These are phyloP conservation scores for Montifringilla adamsi DNA, from an alignment of 2,113 vertebrate species.

Conservation along the genomic window DNA sequence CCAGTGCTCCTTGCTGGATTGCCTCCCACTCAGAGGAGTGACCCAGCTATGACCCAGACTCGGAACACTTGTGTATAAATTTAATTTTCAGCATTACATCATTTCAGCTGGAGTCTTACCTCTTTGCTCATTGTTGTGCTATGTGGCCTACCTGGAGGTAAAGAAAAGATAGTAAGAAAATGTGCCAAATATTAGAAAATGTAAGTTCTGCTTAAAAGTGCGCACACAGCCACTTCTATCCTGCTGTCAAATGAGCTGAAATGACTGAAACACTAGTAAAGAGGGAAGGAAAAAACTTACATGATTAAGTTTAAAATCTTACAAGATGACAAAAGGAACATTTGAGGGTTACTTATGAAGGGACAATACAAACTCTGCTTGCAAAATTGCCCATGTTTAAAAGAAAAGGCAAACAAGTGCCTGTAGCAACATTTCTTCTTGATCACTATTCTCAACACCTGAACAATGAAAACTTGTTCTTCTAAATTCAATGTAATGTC, in stretches of 20 bases:
- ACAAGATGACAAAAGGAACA: neutral
- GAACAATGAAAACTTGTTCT: neutral
- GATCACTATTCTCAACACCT: neutral
- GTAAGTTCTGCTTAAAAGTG: neutral
- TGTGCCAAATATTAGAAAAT: neutral
- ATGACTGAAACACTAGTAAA: neutral
- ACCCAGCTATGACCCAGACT: slow-evolving; percentile 54
- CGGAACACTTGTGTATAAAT: slow-evolving; percentile 43
- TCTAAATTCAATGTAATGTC: neutral
- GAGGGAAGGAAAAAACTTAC: neutral
- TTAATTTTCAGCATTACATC: slow-evolving; percentile 61
- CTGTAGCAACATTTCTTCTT: neutral
- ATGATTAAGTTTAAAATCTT: neutral
- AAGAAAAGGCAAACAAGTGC: neutral
- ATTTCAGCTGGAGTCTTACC: slow-evolving; percentile 34
- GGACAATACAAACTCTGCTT: neutral
- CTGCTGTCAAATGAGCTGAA: neutral
- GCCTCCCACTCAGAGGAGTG: slow-evolving; percentile 40
- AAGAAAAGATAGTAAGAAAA: neutral
- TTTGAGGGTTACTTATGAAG: neutral
- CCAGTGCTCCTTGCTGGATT: slow-evolving; percentile 40
- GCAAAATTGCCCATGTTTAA: neutral
- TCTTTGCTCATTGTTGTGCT: slow-evolving; percentile 40
- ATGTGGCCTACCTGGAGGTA: slow-evolving; percentile 32
- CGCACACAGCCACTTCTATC: neutral